Conservation (phyloP, 2,113 vertebrate species). For the Talpa occidentalis region DNA sequence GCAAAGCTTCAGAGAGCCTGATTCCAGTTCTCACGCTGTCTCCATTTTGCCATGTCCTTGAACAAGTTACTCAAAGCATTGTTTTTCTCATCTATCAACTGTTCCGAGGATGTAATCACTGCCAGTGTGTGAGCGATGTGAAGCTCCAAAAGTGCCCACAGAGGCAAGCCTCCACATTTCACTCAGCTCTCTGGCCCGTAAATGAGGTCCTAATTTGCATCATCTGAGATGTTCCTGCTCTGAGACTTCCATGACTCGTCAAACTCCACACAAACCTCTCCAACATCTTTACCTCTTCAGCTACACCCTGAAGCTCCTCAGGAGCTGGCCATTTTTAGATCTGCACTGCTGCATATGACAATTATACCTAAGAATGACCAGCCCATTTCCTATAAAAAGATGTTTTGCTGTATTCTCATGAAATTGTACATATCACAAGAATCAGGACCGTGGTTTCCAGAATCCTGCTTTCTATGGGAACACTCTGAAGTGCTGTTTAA, state of each 20-base stretch:
- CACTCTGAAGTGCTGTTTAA: background rate
- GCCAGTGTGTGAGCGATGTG: accelerated
- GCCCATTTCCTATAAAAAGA: background rate
- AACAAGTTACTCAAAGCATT: background rate
- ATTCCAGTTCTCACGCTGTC: background rate
- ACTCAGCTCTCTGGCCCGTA: background rate
- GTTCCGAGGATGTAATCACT: background rate
- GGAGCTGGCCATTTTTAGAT: background rate
- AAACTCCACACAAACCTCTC: background rate
- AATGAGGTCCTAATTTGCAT: background rate
- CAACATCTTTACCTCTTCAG: accelerated
- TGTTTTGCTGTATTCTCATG: background rate
- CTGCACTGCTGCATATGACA: background rate
- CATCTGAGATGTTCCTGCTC: background rate
- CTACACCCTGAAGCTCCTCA: accelerated
- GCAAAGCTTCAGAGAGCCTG: background rate
- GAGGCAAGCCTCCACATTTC: background rate
- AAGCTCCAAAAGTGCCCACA: too few species aligned
- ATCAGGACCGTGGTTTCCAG: background rate
- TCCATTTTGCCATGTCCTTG: background rate
- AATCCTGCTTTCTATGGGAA: background rate
- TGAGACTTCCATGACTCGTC: background rate
- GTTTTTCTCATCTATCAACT: background rate
- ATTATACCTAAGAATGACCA: background rate
- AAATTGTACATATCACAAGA: background rate